Conservation (phyloP, 2,888 invertebrate species). For the Cephus sareptanus region DNA sequence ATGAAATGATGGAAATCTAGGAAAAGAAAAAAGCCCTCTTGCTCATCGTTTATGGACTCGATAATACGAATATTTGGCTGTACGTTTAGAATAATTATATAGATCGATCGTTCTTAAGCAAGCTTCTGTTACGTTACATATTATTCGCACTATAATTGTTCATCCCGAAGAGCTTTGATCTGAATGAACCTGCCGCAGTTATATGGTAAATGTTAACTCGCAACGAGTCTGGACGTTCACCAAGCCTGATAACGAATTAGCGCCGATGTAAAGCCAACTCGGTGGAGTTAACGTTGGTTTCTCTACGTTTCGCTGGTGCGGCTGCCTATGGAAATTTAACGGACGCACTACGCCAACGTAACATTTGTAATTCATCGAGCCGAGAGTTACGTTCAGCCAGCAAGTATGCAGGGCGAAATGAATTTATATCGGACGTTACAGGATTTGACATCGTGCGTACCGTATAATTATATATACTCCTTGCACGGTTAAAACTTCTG, state of each 20-base stretch:
- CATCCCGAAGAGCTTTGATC: neutral
- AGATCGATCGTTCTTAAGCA: neutral
- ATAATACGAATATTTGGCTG: constrained; percentile 16
- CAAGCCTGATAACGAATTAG: constrained; percentile 38
- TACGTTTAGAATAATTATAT: constrained; percentile 12
- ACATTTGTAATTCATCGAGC: constrained; percentile 50
- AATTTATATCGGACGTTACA: constrained; percentile 37
- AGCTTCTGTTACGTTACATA: neutral
- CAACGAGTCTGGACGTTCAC: constrained; percentile 1
- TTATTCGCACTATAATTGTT: neutral
- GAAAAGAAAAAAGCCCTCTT: constrained; percentile 10
- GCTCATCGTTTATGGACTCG: constrained; percentile 12
- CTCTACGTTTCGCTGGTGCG: constrained; percentile 15
- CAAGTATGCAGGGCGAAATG: constrained; percentile 37
- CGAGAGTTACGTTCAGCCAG: constrained; percentile 17
- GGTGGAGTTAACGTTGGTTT: constrained; percentile 27
- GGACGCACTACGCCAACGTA: constrained; percentile 39
- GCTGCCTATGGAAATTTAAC: constrained; percentile 49
- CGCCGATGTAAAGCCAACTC: constrained; percentile 14
- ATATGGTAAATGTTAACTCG: neutral
- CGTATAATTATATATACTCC: neutral
- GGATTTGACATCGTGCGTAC: neutral
- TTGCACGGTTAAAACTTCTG: neutral
- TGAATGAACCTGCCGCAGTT: neutral
- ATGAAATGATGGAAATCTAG: neutral